Evolutionary conservation across 2,888 invertebrate genomes (phyloP).

Genomic region (Spicauda simplicius): DNA sequence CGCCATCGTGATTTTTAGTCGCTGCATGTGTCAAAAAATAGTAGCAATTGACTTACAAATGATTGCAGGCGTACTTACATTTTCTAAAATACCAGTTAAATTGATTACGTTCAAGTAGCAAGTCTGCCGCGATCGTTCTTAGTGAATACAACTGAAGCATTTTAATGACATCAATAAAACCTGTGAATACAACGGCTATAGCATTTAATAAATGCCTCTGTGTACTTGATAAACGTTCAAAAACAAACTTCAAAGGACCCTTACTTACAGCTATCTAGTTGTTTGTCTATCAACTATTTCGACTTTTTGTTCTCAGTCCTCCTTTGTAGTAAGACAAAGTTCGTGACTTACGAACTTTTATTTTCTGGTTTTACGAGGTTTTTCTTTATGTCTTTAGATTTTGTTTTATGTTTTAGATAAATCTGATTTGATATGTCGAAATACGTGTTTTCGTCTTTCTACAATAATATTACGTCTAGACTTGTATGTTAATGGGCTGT

Average conservation of each 20-base stretch:
- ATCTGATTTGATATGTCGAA: background rate
- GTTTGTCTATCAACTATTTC: conserved; percentile 9
- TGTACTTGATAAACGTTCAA: background rate
- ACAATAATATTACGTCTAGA: background rate
- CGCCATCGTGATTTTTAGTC: no score
- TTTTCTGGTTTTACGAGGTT: conserved; percentile 14
- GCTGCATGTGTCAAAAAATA: no score
- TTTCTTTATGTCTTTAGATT: conserved; percentile 9
- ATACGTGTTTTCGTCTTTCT: background rate
- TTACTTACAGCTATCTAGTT: background rate
- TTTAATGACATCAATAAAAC: no score
- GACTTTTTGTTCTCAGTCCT: background rate
- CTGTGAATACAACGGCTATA: no score
- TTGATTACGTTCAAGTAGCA: no score
- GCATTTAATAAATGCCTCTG: no score
- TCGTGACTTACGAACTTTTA: conserved; percentile 5
- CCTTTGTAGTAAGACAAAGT: background rate
- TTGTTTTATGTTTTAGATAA: background rate
- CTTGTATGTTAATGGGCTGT: no score
- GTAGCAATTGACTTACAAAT: no score
- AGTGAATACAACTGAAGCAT: no score
- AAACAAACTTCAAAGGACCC: background rate
- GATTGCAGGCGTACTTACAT: no score
- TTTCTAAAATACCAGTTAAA: no score
- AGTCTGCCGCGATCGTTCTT: no score